These are phyloP conservation scores for Lithophane socia DNA, from an alignment of 2,888 invertebrate species.

Conservation along the genomic window DNA sequence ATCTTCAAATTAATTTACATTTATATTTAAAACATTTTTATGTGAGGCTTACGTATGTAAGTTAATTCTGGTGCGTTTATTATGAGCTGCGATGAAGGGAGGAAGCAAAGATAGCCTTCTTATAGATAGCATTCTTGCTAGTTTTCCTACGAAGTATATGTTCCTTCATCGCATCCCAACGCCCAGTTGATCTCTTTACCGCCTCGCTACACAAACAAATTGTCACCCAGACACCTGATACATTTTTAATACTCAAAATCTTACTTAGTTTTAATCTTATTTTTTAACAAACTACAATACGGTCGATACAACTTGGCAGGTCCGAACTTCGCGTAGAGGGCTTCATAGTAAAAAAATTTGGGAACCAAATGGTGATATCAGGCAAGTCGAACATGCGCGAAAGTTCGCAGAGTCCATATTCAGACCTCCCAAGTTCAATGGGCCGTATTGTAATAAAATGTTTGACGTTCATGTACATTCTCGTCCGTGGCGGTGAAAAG, in stretches of 20 bases:
- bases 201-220: conserved; percentile 31
- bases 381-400: too few relatives aligned
- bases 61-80: conserved; percentile 10
- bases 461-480: conserved; percentile 24
- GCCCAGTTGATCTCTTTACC: conserved; percentile 24
- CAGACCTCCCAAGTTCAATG: too few relatives aligned
- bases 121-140: neutral
- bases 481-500: conserved; percentile 43
- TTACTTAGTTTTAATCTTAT: conserved; percentile 43
- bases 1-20: conserved; percentile 8
- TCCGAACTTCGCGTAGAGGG: too few relatives aligned
- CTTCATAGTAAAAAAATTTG: too few relatives aligned
- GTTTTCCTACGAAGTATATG: neutral
- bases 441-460: neutral
- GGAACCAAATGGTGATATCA: too few relatives aligned
- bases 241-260: conserved; percentile 55
- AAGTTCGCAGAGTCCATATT: too few relatives aligned
- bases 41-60: conserved; percentile 28
- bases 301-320: too few relatives aligned
- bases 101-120: neutral
- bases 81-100: conserved; percentile 26
- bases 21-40: conserved; percentile 45
- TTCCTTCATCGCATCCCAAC: conserved; percentile 13
- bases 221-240: conserved; percentile 58
- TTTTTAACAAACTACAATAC: conserved; percentile 13